These are phyloP conservation scores for Notocelia uddmanniana DNA, from an alignment of 2,888 invertebrate genomes.

Conservation along the genomic window DNA sequence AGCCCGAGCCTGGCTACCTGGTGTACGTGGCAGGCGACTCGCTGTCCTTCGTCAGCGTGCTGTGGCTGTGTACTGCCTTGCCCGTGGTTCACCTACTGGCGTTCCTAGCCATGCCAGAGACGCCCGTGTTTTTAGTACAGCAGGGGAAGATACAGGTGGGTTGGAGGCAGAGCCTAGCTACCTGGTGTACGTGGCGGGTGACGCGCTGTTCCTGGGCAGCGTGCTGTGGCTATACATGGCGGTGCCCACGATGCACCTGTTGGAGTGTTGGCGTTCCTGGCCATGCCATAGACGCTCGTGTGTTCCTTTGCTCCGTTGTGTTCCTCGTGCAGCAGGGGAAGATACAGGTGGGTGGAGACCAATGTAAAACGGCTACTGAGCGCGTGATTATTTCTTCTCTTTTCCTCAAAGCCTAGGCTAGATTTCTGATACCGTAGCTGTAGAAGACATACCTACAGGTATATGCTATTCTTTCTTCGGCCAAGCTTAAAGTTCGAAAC, in stretches of 20 bases:
- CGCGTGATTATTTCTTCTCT: neutral
- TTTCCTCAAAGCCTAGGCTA: no score
- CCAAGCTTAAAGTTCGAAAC: no score
- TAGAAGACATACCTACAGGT: no score
- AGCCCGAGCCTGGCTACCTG: slow-evolving; percentile 69
- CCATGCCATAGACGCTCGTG: slow-evolving; percentile 82
- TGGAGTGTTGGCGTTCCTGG: slow-evolving; percentile 72
- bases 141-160: slow-evolving; percentile 78
- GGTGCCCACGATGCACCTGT: slow-evolving; percentile 70
- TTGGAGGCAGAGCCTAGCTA: slow-evolving; percentile 65
- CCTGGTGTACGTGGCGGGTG: slow-evolving; percentile 77
- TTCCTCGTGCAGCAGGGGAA: slow-evolving; percentile 80
- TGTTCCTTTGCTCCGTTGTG: no score
- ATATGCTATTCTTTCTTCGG: no score
- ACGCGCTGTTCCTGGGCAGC: slow-evolving; percentile 68
- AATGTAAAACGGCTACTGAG: neutral
- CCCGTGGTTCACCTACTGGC: slow-evolving; percentile 70
- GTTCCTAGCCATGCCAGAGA: slow-evolving; percentile 80
- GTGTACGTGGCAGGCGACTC: slow-evolving; percentile 77
- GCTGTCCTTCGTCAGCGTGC: slow-evolving; percentile 70
- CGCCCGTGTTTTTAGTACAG: slow-evolving; percentile 79
- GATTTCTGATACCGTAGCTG: no score
- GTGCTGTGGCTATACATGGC: slow-evolving; percentile 78
- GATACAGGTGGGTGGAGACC: slow-evolving; percentile 64
- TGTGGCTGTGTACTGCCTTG: slow-evolving; percentile 77